Conservation (phyloP, 2,888 invertebrate genomes). For the Bhutanitis thaidina region DNA sequence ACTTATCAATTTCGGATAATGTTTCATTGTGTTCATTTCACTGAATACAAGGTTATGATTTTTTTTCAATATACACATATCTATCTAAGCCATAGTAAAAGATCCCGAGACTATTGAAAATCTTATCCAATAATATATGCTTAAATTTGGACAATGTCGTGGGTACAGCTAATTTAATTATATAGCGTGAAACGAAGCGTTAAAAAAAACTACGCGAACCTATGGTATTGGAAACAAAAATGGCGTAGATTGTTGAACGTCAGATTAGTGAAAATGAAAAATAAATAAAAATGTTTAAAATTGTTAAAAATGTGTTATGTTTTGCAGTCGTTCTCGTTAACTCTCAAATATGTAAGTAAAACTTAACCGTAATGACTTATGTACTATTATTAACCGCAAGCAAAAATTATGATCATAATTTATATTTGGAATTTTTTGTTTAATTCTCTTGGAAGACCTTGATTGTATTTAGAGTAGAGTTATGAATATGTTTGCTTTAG, state of each 20-base stretch:
- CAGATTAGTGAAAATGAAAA: conserved; percentile 61
- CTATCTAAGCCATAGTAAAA: too few relatives aligned
- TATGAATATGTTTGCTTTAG: conserved; percentile 5
- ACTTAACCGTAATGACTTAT: not conserved
- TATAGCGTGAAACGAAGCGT: too few relatives aligned
- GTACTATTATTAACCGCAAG: not conserved
- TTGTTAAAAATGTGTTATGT: conserved; percentile 45
- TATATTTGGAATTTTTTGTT: conserved; percentile 15
- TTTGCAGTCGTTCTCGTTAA: conserved; percentile 42
- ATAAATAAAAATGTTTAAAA: conserved; percentile 69
- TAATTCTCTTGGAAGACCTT: conserved; percentile 17
- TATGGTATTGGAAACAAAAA: conserved; percentile 46
- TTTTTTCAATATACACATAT: too few relatives aligned
- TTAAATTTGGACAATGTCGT: too few relatives aligned
- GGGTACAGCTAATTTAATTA: too few relatives aligned
- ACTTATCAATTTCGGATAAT: too few relatives aligned
- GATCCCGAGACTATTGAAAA: too few relatives aligned
- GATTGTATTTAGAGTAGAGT: conserved; percentile 16
- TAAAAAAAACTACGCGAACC: too few relatives aligned
- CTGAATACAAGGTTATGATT: too few relatives aligned
- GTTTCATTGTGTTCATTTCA: too few relatives aligned
- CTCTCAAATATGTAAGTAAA: conserved; percentile 58
- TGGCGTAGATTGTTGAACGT: conserved; percentile 62
- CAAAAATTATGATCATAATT: conserved; percentile 7
- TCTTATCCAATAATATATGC: too few relatives aligned